Percentiles rank a stretch among this genome's conserved stretches.
Evolutionary conservation across 2,797 vertebrate species (phyloP).

Genomic region (Schizopygopsis malacanthus): DNA sequence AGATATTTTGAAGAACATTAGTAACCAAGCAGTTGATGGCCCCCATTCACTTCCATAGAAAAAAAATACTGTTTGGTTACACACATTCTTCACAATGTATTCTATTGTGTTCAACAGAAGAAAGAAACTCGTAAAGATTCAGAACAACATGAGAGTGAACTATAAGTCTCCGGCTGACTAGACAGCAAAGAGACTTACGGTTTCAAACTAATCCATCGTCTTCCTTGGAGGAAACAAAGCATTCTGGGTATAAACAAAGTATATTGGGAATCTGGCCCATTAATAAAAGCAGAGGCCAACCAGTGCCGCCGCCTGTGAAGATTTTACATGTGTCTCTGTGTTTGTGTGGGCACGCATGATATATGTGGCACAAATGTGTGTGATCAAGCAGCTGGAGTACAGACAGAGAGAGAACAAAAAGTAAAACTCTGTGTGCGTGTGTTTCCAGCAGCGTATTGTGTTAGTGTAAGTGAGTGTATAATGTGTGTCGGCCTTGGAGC

Average conservation of each 20-base stretch:
- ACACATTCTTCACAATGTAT: background rate
- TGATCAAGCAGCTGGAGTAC: slow-evolving; percentile 23
- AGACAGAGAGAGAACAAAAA: slow-evolving; percentile 27
- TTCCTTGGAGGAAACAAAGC: background rate
- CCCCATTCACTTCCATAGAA: background rate
- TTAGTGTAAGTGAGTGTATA: slow-evolving; percentile 55
- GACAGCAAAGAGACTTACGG: background rate
- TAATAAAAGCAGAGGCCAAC: slow-evolving; percentile 23
- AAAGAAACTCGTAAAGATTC: background rate
- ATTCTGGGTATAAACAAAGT: slow-evolving; percentile 19
- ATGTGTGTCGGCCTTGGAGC: slow-evolving; percentile 46
- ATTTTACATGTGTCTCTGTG: slow-evolving; percentile 32
- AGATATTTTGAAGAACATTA: background rate
- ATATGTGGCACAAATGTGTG: slow-evolving; percentile 24
- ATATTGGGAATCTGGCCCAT: slow-evolving; percentile 7
- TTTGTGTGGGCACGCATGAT: slow-evolving; percentile 31
- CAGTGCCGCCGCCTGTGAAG: background rate
- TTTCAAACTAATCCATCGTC: slow-evolving; percentile 3
- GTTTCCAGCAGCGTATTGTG: slow-evolving; percentile 37
- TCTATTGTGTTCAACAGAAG: background rate
- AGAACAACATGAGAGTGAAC: background rate
- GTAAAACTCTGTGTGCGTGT: background rate
- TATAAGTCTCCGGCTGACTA: background rate
- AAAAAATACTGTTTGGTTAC: background rate
- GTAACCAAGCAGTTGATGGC: background rate